A percentile compares a stretch with the other conserved stretches of the same genome.
Evolutionary conservation across 2,888 invertebrate genomes (phyloP).

Genomic region (Ormyrus rosae): DNA sequence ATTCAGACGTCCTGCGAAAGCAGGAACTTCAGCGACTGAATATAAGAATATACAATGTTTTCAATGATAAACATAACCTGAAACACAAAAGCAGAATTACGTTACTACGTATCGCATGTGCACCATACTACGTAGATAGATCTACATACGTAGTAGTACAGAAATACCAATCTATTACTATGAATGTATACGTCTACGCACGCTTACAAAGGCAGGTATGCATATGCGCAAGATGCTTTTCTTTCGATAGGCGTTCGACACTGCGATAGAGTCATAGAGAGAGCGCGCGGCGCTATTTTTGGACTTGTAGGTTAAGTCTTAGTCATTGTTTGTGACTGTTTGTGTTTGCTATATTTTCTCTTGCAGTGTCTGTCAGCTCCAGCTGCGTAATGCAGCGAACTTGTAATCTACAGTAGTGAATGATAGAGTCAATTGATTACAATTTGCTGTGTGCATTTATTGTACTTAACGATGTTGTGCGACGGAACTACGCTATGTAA

Average conservation of each 20-base stretch:
- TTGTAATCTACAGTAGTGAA: no score
- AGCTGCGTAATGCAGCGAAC: no score
- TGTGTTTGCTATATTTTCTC: no score
- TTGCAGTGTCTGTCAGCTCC: no score
- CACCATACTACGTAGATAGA: no score
- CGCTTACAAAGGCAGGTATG: not conserved
- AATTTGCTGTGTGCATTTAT: not conserved
- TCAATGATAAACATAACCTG: conserved; percentile 54
- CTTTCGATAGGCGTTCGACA: not conserved
- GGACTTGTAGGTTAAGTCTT: conserved; percentile 50
- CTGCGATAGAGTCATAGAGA: conserved; percentile 1
- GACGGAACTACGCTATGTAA: no score
- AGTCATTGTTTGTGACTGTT: conserved; percentile 27
- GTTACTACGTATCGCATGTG: conserved; percentile 20
- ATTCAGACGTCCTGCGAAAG: no score
- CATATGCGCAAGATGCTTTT: not conserved
- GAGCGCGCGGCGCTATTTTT: conserved; percentile 19
- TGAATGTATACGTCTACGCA: no score
- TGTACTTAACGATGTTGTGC: no score
- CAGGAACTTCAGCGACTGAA: no score
- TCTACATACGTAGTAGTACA: not conserved
- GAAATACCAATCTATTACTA: not conserved
- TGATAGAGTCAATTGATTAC: conserved; percentile 1
- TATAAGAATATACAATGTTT: conserved; percentile 26
- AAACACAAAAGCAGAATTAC: not conserved